Evolutionary conservation across 2,888 invertebrate genomes (phyloP), one percentile per base, ranked within the genome.

Genomic region (Euphydryas editha): DNA sequence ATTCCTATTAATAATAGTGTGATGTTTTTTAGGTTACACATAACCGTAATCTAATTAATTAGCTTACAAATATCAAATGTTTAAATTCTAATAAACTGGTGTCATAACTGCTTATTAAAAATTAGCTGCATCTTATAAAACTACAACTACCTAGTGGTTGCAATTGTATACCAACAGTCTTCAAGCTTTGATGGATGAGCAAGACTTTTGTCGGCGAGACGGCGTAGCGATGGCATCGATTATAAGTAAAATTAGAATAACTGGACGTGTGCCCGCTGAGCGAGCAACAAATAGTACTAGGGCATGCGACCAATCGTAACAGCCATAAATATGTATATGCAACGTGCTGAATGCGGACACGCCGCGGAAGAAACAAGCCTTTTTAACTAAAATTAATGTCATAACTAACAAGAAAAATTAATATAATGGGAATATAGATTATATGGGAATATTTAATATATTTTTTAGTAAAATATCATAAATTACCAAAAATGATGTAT

Each of bases 211-310:
- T 86, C 84, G 86, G 85, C 83, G 83, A 88, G 87, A 80, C 82
- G 82, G 76, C 86, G 85, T 86, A 87, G 87, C 86, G 85, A 81
- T 86, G 85, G 85, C 89, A 90, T 92, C 92, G 92, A 92, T 92
- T 91, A 90, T 90, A 88, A 83, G 84, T 92, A 92, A 90, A 92
- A 87, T 92, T 92, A 92, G 92, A 92, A 90, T 90, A 91, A 92
- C 92, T 92, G 92, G 92, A 90, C 92, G 90, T 80, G 83, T 92
- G 92, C 92, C 92, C 92, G 90, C 80, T 81, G 81, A 79, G 79
- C 80, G 85, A 84, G 90, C 87, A 88, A 81, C 89, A 90, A 91
- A 92, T 92, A 92, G 90, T 91, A 92, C 91, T 91, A 91, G 91
- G 90, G 90, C 92, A 91, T 90, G 91, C 92, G 88, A 91, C 90